Conservation (phyloP, 2,113 vertebrate species). For the Gasterosteus aculeatus region DNA sequence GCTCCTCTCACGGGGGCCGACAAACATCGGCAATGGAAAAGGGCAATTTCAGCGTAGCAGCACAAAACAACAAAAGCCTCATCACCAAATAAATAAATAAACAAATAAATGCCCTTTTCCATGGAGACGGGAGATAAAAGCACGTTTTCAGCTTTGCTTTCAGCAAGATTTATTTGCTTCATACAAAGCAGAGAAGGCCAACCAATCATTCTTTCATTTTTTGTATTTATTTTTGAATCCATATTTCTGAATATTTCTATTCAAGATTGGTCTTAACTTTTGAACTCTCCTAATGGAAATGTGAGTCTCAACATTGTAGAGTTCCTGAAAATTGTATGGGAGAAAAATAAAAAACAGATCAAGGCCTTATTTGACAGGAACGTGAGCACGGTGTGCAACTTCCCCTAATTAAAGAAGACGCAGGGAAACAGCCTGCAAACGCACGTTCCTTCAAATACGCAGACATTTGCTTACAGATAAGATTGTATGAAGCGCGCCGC, state of each 20-base stretch:
- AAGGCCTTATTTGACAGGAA: neutral
- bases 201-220: neutral
- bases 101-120: constrained; percentile 16
- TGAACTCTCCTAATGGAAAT: neutral
- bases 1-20: neutral
- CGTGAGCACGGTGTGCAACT: neutral
- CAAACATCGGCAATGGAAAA: neutral
- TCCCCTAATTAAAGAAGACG: neutral
- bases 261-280: neutral
- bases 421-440: neutral
- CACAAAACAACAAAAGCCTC: constrained; percentile 29
- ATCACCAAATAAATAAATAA: constrained; percentile 23
- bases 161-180: constrained; percentile 5
- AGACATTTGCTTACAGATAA: neutral
- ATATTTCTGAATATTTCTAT: neutral
- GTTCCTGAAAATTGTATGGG: neutral
- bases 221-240: constrained; percentile 1
- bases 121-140: constrained; percentile 11
- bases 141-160: constrained; percentile 9
- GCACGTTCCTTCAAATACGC: neutral
- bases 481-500: no score
- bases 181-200: constrained; percentile 18
- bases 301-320: neutral
- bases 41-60: neutral
- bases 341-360: neutral